Evolutionary conservation across 2,888 invertebrate genomes (phyloP).

Genomic region (Hedychridium roseum): DNA sequence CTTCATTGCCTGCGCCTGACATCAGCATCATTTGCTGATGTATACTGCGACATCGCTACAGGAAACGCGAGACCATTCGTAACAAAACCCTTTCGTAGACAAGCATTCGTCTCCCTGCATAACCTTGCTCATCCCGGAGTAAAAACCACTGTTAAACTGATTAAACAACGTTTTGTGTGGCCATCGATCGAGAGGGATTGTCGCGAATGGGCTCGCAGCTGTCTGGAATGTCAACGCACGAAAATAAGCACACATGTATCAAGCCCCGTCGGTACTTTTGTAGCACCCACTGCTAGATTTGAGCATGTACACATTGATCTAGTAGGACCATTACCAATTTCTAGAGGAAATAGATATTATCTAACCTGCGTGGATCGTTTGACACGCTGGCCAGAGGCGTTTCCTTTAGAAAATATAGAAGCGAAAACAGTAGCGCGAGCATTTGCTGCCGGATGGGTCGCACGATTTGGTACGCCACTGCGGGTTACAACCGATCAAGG

Average conservation of each 20-base stretch:
- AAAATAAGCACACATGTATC: conserved; percentile 50
- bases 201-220: conserved; percentile 45
- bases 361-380: conserved; percentile 51
- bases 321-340: conserved; percentile 24
- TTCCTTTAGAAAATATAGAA: conserved; percentile 12
- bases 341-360: conserved; percentile 36
- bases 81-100: conserved; percentile 15
- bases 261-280: conserved; percentile 37
- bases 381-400: conserved; percentile 35
- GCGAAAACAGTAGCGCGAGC: conserved; percentile 26
- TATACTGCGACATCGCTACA: conserved; percentile 21
- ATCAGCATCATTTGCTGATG: no score
- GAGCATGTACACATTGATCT: conserved; percentile 53
- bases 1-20: no score
- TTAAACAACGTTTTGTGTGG: conserved; percentile 55
- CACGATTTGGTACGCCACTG: conserved; percentile 24
- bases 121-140: conserved; percentile 39
- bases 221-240: conserved; percentile 48
- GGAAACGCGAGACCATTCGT: conserved; percentile 24
- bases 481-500: conserved; percentile 32
- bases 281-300: conserved; percentile 42
- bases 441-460: conserved; percentile 17
- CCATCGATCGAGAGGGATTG: conserved; percentile 52
- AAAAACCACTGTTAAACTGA: conserved; percentile 37
- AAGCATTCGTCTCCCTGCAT: conserved; percentile 34